phyloP scores from a whole-genome alignment of 2,797 vertebrate species.

The Manis pentadactyla region DNA sequence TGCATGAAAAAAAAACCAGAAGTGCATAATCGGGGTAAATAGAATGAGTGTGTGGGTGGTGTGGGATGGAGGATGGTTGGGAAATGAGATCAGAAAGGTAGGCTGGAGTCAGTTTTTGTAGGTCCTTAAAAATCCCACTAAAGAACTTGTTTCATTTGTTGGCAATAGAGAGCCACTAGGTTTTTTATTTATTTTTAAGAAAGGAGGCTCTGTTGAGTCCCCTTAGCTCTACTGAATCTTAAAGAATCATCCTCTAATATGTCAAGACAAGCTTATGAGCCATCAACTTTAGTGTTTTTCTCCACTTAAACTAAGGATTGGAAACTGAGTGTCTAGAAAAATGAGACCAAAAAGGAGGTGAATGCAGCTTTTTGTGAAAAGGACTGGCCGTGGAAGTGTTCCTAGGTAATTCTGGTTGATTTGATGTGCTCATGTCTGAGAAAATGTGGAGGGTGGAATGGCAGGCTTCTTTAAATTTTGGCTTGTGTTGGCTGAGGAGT shows the following conservation, averaged over 20 bases:
- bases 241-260: not conserved
- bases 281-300: not conserved
- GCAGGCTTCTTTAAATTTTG: constrained; percentile 7
- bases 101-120: constrained; percentile 46
- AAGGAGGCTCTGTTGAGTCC: not conserved
- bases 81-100: constrained; percentile 34
- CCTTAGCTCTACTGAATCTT: not conserved
- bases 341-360: not conserved
- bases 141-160: constrained; percentile 20
- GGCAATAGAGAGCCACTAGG: not conserved
- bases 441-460: not conserved
- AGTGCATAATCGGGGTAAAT: not conserved
- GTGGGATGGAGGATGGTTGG: not conserved
- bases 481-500: not conserved
- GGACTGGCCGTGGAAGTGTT: not conserved
- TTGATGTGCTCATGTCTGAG: constrained; percentile 31
- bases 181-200: constrained; percentile 56
- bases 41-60: not conserved
- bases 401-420: not conserved
- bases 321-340: constrained; percentile 43
- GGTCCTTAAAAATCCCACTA: not conserved
- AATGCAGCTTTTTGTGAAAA: not conserved
- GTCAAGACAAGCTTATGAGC: not conserved
- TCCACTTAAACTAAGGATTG: not conserved
- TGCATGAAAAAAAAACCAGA: not conserved